Evolutionary conservation across 2,888 invertebrate species (phyloP).

Genomic region (Eupithecia insigniata): DNA sequence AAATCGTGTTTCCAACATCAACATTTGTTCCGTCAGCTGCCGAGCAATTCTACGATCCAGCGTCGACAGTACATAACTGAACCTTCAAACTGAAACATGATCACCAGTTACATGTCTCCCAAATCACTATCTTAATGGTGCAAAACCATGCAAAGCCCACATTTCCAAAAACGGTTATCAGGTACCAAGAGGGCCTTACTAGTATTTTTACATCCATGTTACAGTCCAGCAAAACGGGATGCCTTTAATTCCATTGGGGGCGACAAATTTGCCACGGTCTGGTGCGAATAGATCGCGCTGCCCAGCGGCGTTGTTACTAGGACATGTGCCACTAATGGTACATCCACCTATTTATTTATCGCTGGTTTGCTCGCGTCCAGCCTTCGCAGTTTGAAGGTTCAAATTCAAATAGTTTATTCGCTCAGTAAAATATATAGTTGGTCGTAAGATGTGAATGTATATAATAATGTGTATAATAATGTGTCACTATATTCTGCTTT

Average conservation of each 20-base stretch:
- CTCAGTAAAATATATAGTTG: no score
- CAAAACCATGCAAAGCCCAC: neutral
- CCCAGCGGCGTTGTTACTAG: constrained; percentile 42
- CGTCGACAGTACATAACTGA: neutral
- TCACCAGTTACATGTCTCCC: neutral
- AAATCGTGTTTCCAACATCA: no score
- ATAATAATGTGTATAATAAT: no score
- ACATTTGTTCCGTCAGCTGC: no score
- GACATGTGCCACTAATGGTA: constrained; percentile 19
- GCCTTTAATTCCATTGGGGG: constrained; percentile 54
- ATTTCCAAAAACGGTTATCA: neutral
- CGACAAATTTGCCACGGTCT: constrained; percentile 59
- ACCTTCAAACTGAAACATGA: neutral
- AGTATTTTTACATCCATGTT: constrained; percentile 17
- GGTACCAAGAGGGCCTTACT: neutral
- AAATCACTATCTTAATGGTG: neutral
- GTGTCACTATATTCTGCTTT: no score
- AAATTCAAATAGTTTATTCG: no score
- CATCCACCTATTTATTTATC: constrained; percentile 7
- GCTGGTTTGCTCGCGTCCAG: constrained; percentile 1
- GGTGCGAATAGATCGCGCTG: constrained; percentile 51
- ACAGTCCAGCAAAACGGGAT: constrained; percentile 44
- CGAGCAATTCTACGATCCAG: no score
- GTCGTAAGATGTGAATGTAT: no score
- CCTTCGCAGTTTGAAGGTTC: neutral